Evolutionary conservation across 1,140 invertebrate species (phyloP).

Genomic region (Hydropsyche tenuis): DNA sequence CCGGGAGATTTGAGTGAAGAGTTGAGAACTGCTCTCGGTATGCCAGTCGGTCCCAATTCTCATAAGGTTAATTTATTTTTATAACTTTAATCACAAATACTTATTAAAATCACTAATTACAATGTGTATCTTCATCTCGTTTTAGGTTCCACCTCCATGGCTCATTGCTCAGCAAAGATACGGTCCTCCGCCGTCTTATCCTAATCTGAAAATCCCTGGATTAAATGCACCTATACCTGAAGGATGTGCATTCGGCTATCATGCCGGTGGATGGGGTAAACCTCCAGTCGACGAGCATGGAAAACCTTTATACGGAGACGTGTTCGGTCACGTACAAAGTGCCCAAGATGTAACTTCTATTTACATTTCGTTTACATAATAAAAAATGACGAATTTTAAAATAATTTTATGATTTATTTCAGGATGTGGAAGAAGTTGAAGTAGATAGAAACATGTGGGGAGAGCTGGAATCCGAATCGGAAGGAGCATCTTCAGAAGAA

Average conservation of each 20-base stretch:
- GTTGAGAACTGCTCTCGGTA: constrained; percentile 93
- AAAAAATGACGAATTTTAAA: not conserved
- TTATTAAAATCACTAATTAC: not conserved
- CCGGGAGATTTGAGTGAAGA: constrained; percentile 97
- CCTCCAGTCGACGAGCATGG: constrained; percentile 99
- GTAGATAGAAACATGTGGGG: constrained; percentile 96
- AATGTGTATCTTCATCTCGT: not conserved
- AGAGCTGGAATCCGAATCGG: constrained; percentile 95
- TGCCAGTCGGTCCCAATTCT: constrained; percentile 94
- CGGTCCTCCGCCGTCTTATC: constrained; percentile 98
- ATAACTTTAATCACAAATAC: not conserved
- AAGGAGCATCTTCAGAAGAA: constrained; percentile 89
- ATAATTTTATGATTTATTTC: constrained; percentile 45
- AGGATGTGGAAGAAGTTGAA: constrained; percentile 85
- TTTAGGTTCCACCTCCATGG: constrained; percentile 93
- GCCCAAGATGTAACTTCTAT: constrained; percentile 65
- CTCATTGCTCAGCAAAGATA: constrained; percentile 99
- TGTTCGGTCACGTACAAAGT: constrained; percentile 82
- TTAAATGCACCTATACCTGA: constrained; percentile 95
- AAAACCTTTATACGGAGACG: constrained; percentile 97
- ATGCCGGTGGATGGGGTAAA: constrained; percentile 99
- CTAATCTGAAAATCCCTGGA: constrained; percentile 95
- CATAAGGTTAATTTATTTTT: constrained; percentile 66
- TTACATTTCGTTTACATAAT: not conserved
- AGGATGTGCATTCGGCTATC: constrained; percentile 97